Evolutionary conservation across 2,888 invertebrate genomes (phyloP).

Genomic region (Strigamia crassipes): DNA sequence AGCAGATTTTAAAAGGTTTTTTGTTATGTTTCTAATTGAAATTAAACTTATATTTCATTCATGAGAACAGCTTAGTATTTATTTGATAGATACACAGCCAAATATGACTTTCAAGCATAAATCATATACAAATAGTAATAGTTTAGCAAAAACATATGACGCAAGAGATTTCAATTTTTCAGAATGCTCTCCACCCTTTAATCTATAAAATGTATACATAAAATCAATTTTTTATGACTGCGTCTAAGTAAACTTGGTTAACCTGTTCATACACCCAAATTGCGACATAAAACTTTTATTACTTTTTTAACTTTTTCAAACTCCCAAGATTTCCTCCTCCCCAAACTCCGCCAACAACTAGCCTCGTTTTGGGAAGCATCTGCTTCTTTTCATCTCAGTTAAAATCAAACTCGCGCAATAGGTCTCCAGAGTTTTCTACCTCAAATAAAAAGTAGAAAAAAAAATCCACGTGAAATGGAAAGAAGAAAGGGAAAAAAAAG

Average conservation of each 20-base stretch:
- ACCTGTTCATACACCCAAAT: neutral
- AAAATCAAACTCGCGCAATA: slow-evolving; percentile 14
- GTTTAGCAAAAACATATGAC: neutral
- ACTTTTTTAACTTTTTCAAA: slow-evolving; percentile 13
- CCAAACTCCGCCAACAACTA: neutral
- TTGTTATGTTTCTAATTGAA: too few relatives aligned
- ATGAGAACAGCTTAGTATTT: too few relatives aligned
- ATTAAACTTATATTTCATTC: too few relatives aligned
- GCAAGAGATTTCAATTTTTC: slow-evolving; percentile 5
- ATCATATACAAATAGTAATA: neutral
- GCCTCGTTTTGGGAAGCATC: neutral
- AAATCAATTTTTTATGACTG: slow-evolving; percentile 5
- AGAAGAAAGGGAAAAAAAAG: neutral
- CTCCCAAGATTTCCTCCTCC: neutral
- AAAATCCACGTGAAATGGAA: neutral
- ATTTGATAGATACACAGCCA: too few relatives aligned
- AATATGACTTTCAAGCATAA: too few relatives aligned
- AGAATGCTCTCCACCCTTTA: neutral
- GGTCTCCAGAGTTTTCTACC: neutral
- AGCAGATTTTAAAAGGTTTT: too few relatives aligned
- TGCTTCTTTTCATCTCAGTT: neutral
- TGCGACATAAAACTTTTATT: slow-evolving; percentile 21
- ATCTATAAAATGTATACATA: slow-evolving; percentile 11
- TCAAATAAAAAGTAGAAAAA: neutral
- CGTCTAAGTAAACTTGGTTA: slow-evolving; percentile 3